A percentile compares a stretch with the other conserved stretches of the same genome.
phyloP scores from a whole-genome alignment of 2,113 vertebrate species.

The Terrapene triunguis region DNA sequence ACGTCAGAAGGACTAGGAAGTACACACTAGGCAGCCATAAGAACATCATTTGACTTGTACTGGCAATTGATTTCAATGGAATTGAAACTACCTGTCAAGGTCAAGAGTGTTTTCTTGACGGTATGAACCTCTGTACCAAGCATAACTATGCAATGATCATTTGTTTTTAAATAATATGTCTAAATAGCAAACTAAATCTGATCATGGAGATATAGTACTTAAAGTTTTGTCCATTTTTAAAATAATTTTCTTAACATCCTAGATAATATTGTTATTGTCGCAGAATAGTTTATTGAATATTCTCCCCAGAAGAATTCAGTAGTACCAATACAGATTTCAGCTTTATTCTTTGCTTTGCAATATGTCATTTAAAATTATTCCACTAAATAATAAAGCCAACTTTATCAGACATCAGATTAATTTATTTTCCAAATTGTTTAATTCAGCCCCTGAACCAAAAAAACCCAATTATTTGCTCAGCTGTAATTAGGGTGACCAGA shows the following conservation, averaged over 20 bases:
- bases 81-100: conserved; percentile 68
- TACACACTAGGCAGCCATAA: conserved; percentile 58
- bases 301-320: neutral
- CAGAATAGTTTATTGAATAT: neutral
- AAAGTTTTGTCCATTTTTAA: conserved; percentile 28
- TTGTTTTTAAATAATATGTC: conserved; percentile 64
- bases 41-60: conserved; percentile 63
- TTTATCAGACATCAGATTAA: conserved; percentile 15
- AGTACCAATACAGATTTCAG: neutral
- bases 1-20: conserved; percentile 66
- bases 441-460: neutral
- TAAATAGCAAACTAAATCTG: conserved; percentile 51
- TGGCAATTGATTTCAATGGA: conserved; percentile 70
- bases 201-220: neutral
- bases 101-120: conserved; percentile 61
- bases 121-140: conserved; percentile 55
- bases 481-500: no score
- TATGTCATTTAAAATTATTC: conserved; percentile 20
- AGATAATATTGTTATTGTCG: conserved; percentile 46
- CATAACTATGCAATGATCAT: conserved; percentile 52
- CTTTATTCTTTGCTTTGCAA: neutral
- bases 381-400: conserved; percentile 34
- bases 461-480: neutral
- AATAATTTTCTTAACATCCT: conserved; percentile 56
- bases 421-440: neutral